Base-by-base conservation (phyloP, 2,113 vertebrate species). In the Smithornis capensis region DNA sequence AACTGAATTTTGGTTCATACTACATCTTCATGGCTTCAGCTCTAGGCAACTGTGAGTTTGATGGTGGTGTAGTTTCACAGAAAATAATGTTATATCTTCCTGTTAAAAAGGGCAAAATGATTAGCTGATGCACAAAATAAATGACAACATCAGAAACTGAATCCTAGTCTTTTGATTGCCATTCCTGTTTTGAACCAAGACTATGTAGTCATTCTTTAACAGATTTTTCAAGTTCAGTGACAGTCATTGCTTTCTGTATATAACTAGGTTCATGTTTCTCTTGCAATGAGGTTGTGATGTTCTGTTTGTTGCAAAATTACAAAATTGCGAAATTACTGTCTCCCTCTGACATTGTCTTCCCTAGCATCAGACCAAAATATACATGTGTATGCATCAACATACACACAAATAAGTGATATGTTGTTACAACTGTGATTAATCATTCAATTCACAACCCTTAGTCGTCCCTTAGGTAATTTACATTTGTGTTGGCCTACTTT, bases 341-440 rank as follows among this genome's bases (percentile, higher is more conserved):
- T 83, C 37, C 7, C 21, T 91, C 70, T 84, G 38, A 74, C 57
- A 24, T 67, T 87, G 23, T 11, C 10, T 28, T 74, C 23, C 21
- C 12, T 37, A n/a, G 27, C 25, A 40, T 37, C 29, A 91, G 67
- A 67, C 33, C 14, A 77, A 74, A 86, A 63, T 74, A 65, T 21
- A 29, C 2, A 4, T 56, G 7, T 59, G 15, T 59, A 40, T 89
- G n/a, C n/a, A 23, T 69, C 8, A 2, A 59, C 50, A 55, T n/a
- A 47, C 18, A 55, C 35, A 50, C 17, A 88, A 86, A 60, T 74
- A 76, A 69, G 14, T 74, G 65, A 56, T 70, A 33, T 38, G 12
- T 83, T 67, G 37, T 93, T 92, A 64, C 64, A 93, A 42, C 52
- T 92, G 60, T 71, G 60, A 49, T 83, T 93, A 94, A 81, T 95